Conservation (phyloP, 2,888 invertebrate species). For the Steinernema carpocapsae region DNA sequence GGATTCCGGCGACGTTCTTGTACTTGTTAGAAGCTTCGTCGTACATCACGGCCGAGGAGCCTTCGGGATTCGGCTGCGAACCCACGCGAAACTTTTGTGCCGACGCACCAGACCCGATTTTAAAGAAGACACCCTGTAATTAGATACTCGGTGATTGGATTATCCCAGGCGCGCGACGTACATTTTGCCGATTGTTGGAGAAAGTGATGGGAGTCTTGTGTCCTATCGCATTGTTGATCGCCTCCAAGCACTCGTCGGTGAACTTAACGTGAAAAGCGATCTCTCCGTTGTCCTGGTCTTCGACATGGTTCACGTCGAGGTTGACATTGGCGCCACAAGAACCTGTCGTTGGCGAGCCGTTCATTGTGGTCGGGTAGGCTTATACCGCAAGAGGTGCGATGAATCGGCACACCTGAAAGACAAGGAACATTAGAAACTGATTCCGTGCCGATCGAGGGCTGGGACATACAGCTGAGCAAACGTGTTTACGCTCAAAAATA, state of each 20-base stretch:
- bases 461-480: constrained; percentile 7
- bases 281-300: constrained; percentile 1
- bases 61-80: constrained; percentile 21
- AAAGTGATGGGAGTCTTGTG: background rate
- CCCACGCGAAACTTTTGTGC: constrained; percentile 24
- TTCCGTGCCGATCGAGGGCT: background rate
- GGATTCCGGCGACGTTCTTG: constrained; percentile 15
- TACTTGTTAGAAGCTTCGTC: constrained; percentile 19
- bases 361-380: constrained; percentile 19
- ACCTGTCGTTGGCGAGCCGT: constrained; percentile 8
- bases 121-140: constrained; percentile 9
- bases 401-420: constrained; percentile 29
- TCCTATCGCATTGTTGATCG: constrained; percentile 3
- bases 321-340: background rate
- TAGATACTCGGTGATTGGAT: too few species aligned
- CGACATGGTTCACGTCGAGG: constrained; percentile 29
- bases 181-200: constrained; percentile 11
- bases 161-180: background rate
- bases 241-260: constrained; percentile 24
- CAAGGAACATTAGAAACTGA: background rate
- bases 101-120: constrained; percentile 21
- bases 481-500: background rate
- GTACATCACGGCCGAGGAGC: constrained; percentile 25
- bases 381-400: constrained; percentile 21
- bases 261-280: constrained; percentile 1